phyloP scores from a whole-genome alignment of 2,888 invertebrate genomes.

The Buathra laborator region DNA sequence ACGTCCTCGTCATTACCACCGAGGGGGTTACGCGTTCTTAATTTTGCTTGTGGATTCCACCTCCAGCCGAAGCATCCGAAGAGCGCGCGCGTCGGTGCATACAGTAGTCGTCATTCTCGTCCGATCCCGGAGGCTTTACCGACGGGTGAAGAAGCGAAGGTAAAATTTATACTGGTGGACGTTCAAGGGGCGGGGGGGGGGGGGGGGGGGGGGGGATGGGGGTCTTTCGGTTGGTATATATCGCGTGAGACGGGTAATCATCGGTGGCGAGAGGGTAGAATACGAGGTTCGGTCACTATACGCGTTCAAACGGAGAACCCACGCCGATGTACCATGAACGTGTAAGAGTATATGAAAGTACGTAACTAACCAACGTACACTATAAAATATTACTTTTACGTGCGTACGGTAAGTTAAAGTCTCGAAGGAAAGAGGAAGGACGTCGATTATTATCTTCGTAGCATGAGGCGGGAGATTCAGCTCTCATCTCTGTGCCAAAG shows the following conservation, averaged over 20 bases:
- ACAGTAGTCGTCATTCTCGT: slow-evolving; percentile 63
- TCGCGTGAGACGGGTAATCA: slow-evolving; percentile 71
- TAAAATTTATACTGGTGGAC: slow-evolving; percentile 55
- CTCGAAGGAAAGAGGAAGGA: slow-evolving; percentile 63
- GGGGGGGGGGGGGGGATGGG: no score
- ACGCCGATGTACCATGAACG: slow-evolving; percentile 57
- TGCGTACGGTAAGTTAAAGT: slow-evolving; percentile 42
- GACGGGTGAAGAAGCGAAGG: neutral
- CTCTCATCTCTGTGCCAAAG: slow-evolving; percentile 62
- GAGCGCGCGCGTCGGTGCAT: slow-evolving; percentile 14
- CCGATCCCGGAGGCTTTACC: slow-evolving; percentile 6
- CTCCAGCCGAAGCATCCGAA: no score
- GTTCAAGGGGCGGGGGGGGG: neutral
- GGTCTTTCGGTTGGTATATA: slow-evolving; percentile 19
- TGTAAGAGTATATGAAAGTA: slow-evolving; percentile 35
- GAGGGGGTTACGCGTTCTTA: slow-evolving; percentile 66
- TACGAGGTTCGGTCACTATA: slow-evolving; percentile 44
- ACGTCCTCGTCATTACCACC: slow-evolving; percentile 69
- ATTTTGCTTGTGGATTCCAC: slow-evolving; percentile 48
- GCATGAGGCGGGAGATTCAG: slow-evolving; percentile 46
- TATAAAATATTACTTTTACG: slow-evolving; percentile 42
- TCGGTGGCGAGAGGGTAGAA: slow-evolving; percentile 66
- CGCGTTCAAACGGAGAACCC: slow-evolving; percentile 22
- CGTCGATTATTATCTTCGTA: slow-evolving; percentile 70
- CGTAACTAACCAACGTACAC: slow-evolving; percentile 13